Base-by-base conservation (phyloP, 2,888 invertebrate genomes). In the Harmothoe impar region DNA sequence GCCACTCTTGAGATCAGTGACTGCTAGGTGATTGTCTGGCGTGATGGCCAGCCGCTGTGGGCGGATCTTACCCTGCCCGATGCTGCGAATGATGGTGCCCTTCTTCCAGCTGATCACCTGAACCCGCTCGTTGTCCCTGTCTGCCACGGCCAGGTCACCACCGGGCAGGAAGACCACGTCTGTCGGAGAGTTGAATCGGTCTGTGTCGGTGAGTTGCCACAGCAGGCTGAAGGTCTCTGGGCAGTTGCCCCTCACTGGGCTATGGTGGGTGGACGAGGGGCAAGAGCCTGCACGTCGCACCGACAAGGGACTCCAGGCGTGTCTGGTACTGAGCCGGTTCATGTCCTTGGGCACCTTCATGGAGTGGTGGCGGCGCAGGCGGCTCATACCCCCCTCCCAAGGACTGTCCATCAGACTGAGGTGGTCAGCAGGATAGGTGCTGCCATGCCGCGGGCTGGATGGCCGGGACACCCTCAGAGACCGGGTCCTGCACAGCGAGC, bases 61-160 rank as follows among this genome's bases (percentile, higher is more conserved):
- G 72, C 92, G 93, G 81, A 93, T 91, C 56, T 94, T 93, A 15
- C 91, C 93, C 33, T 93, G 90, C 29, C 94, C 94, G 7, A 91
- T 77, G 29, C 31, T 68, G 33, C 33, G 85, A 7, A 78, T 81
- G 86, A 94, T 93, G 89, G 93, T 35, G 5, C 92, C 92, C 29
- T 33, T 51, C 23, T 89, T 33, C 23, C 31, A 25, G 89, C 92
- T 77, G 52, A 92, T 94, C 20, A 95, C 92, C 90, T 95, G 95
- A 20, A 95, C 92, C 68, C 92, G 92, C 89, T 93, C 93, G 90
- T 95, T 95, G 90, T 94, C 95, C 89, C 94, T 91, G 91, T 95
- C 95, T 35, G 94, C 94, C 10, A 94, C 93, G n/a, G 93, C 93
- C 68, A 94, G 78, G 23, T 93, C 93, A 20, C 93, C 93, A 29